These are phyloP conservation scores for Myiozetetes cayanensis DNA, from an alignment of 2,113 vertebrate genomes.

Conservation along the genomic window DNA sequence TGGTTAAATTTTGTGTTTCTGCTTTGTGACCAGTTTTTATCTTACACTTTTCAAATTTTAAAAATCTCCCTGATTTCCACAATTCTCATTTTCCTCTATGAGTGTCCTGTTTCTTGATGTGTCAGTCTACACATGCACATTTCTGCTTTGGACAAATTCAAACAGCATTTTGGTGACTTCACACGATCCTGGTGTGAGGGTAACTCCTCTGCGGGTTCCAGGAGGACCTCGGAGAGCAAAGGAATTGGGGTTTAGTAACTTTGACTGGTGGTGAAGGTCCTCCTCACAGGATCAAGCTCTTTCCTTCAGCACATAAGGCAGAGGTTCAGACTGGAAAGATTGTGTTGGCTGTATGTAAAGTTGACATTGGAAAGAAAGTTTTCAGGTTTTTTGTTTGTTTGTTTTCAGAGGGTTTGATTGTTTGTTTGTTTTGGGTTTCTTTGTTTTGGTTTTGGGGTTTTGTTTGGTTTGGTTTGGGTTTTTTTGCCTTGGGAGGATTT, in stretches of 20 bases:
- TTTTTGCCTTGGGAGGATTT: background rate
- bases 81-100: background rate
- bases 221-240: background rate
- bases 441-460: too few species aligned
- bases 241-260: background rate
- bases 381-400: too few species aligned
- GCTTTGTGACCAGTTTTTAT: background rate
- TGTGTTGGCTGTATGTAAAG: background rate
- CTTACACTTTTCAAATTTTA: accelerated
- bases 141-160: background rate
- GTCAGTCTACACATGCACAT: background rate
- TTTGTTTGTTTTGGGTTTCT: too few species aligned
- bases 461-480: too few species aligned
- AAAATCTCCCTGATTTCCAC: background rate
- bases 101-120: background rate
- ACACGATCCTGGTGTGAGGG: background rate
- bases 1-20: background rate
- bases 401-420: too few species aligned
- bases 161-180: background rate
- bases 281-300: background rate
- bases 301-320: background rate
- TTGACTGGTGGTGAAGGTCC: background rate
- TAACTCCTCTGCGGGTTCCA: background rate
- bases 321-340: background rate
- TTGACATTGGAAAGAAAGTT: background rate